phyloP scores from a whole-genome alignment of 1,140 invertebrate genomes.

The Pseudomyrmex pallidus region DNA sequence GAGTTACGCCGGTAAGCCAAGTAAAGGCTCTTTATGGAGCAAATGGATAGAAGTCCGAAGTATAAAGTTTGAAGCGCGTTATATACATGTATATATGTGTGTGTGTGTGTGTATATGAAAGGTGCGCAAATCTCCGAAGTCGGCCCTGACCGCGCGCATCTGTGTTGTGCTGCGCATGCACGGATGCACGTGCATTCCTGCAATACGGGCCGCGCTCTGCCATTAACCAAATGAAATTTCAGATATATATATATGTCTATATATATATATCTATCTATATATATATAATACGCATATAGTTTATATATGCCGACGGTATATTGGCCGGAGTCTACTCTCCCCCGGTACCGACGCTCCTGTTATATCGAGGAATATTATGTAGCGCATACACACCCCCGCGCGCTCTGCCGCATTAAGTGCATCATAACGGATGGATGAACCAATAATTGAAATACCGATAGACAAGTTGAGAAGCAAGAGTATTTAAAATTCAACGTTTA shows the following conservation, averaged over 20 bases:
- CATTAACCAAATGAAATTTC: conserved; percentile 77
- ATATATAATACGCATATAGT: no score
- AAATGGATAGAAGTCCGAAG: conserved; percentile 20
- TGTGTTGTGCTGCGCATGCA: conserved; percentile 28
- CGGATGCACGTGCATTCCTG: conserved; percentile 30
- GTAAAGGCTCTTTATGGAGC: conserved; percentile 22
- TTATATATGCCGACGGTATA: no score
- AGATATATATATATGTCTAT: conserved; percentile 55
- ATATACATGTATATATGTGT: background rate
- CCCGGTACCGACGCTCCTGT: background rate
- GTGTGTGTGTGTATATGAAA: no score
- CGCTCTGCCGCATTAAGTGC: conserved; percentile 40
- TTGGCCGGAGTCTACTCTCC: background rate
- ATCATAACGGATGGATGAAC: conserved; percentile 30
- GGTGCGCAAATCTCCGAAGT: conserved; percentile 1
- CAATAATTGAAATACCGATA: conserved; percentile 51
- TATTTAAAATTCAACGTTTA: conserved; percentile 1
- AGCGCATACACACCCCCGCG: conserved; percentile 10
- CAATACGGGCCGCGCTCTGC: conserved; percentile 29
- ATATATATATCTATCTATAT: background rate
- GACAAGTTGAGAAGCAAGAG: background rate
- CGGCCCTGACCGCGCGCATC: background rate
- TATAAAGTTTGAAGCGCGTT: conserved; percentile 14
- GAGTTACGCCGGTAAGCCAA: background rate
- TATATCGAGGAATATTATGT: conserved; percentile 47